Base-by-base conservation (phyloP, 2,113 vertebrate genomes). In the Muntiacus muntjak region DNA sequence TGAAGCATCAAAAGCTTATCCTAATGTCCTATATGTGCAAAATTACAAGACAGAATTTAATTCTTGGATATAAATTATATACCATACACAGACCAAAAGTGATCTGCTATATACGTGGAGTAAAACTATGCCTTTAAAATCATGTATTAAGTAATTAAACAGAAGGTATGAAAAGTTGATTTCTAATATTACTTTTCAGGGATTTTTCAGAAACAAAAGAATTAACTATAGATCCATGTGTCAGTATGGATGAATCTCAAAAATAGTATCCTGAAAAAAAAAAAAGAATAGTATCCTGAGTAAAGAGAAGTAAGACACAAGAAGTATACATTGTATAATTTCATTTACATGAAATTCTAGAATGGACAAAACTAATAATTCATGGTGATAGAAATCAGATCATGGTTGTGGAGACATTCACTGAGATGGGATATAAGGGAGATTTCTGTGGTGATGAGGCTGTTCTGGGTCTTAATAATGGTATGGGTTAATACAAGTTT, bases 1-100 rank as follows among this genome's bases (percentile, higher is more conserved):
- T 89, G n/a, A 83, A 83, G 33, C 19, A 83, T 92, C 6, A 83
- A 82, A 76, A 76, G 45, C 82, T 55, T 64, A 92, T 36, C 50
- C 21, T 55, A 62, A 81, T 58, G 57, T 67, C 43, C 43, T 87
- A 23, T 79, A 91, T 91, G 57, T 81, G 4, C 7, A 43, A 87
- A 94, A 82, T 60, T 91, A 71, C 1, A 54, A 45, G 2, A 60
- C 43, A 94, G 17, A 25, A 60, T 94, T 82, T 94, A 60, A 81
- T 94, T 82, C 60, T 36, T 87, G n/a, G 33, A 91, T 87, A 88
- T 50, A 87, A 94, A 84, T 97, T 89, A 89, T 40, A 78, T 58
- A 85, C 47, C 67, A 82, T 19, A 87, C 45, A 76, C 57, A 81
- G 12, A 82, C 25, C 33, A 58, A 74, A 40, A 92, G 19, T 71